A percentile compares a stretch with the other conserved stretches of the same genome.
phyloP scores from a whole-genome alignment of 1,140 invertebrate species.

The Lysiphlebus fabarum region DNA sequence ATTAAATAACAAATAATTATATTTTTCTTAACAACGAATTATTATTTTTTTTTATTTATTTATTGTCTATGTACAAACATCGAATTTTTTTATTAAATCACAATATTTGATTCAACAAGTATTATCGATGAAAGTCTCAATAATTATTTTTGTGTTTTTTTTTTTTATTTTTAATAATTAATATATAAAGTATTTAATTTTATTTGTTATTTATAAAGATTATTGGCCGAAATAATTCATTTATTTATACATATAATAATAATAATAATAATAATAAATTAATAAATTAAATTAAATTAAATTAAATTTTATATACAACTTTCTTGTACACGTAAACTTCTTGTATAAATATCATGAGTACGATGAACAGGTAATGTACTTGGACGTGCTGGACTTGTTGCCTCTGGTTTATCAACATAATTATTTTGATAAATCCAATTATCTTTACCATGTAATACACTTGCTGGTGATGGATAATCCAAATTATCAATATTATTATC shows the following conservation, averaged over 20 bases:
- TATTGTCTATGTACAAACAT: constrained; percentile 46
- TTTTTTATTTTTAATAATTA: background rate
- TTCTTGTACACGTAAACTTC: constrained; percentile 44
- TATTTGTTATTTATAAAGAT: too few relatives aligned
- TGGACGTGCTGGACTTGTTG: constrained; percentile 34
- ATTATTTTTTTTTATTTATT: constrained; percentile 19
- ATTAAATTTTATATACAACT: constrained; percentile 44
- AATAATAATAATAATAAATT: constrained; percentile 9
- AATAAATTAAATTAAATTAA: background rate
- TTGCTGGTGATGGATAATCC: constrained; percentile 28
- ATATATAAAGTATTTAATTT: background rate
- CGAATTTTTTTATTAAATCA: constrained; percentile 24
- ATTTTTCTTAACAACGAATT: constrained; percentile 37
- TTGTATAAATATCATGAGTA: constrained; percentile 45
- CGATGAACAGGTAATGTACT: constrained; percentile 44
- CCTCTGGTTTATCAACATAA: constrained; percentile 30
- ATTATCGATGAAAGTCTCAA: constrained; percentile 1
- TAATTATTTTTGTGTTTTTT: background rate
- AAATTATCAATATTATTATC: constrained; percentile 27
- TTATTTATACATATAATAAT: background rate
- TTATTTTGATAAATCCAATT: constrained; percentile 39
- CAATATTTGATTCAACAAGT: background rate
- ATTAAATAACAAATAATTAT: background rate
- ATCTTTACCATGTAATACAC: constrained; percentile 27
- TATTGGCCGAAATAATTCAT: too few relatives aligned